A percentile compares a stretch with the other conserved stretches of the same genome.
phyloP scores from a whole-genome alignment of 2,113 vertebrate species.

The Cygnus buccinator region DNA sequence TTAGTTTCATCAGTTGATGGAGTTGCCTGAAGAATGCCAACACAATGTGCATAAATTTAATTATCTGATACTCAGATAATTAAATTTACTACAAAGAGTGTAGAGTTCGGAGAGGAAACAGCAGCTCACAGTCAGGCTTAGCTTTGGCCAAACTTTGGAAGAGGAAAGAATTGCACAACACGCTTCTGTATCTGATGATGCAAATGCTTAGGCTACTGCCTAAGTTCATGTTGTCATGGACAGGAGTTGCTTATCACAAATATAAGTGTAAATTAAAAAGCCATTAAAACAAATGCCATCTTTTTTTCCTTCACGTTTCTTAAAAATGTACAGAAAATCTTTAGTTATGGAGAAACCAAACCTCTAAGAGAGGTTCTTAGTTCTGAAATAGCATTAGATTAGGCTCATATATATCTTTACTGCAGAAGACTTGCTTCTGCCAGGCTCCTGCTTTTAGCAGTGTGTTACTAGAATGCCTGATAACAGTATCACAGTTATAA shows the following conservation, averaged over 20 bases:
- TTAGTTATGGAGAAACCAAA: background rate
- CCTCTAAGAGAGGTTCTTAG: background rate
- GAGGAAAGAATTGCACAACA: background rate
- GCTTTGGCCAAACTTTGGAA: background rate
- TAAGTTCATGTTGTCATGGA: background rate
- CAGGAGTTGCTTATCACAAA: background rate
- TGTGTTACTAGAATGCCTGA: fast-evolving
- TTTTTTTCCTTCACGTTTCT: too few species aligned
- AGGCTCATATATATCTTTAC: background rate
- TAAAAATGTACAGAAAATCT: background rate
- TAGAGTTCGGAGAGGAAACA: background rate
- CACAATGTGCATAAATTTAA: background rate
- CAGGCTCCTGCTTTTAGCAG: background rate
- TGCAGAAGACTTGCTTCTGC: background rate
- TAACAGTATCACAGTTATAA: background rate
- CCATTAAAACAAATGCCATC: background rate
- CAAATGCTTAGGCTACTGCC: background rate
- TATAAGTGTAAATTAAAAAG: background rate
- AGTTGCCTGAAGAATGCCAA: background rate
- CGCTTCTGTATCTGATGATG: background rate
- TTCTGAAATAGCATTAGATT: background rate
- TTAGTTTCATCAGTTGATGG: background rate
- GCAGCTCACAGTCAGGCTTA: background rate
- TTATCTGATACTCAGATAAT: background rate
- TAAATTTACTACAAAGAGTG: background rate